Base-by-base conservation (phyloP, 23 tunicate genomes). In the Ascidia mentula region DNA sequence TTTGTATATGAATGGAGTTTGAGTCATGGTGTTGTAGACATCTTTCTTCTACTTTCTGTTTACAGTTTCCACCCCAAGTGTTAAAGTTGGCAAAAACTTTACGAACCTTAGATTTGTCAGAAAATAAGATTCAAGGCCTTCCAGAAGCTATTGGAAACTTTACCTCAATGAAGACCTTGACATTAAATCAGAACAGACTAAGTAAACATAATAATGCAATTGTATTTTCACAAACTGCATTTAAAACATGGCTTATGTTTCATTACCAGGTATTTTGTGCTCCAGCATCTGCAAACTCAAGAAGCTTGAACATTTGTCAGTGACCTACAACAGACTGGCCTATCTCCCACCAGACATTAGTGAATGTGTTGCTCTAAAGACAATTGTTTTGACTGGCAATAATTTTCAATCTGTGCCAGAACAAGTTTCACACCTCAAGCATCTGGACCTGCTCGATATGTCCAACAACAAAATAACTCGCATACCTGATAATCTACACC, bases 101-200 rank as follows among this genome's bases (percentile, higher is more conserved):
- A 37, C 45, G 96, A 69, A 85, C 83, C 0, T 45, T 90, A 74
- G 96, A 90, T 76, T 31, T 90, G 15, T 90, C 96, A 1, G 18
- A 72, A 22, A 90, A 90, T 71, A 85, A 90, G 76, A 60, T 90
- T 31, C 76, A 69, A 37, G 80, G 59, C 17, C 40, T 90, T 8
- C 96, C 96, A 0, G 96, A 85, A 34, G 83, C 89, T 28, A 75
- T 90, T 69, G 96, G 96, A 36, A 72, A 80, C 31, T 90, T 90
- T 72, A 13, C 83, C 8, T 34, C 38, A 34, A 37, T 90, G 74
- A 90, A 90, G 53, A 84, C 74, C 33, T 45, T 90, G 12, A 80
- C 65, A 32, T 70, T 90, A 72, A 81, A 85, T 34, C 60, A 75
- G 73, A 90, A 90, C 40, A 38, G 70, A 34, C 76, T 90, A 61